phyloP scores from a whole-genome alignment of 2,888 invertebrate genomes.

The Cacoxenus indagator region DNA sequence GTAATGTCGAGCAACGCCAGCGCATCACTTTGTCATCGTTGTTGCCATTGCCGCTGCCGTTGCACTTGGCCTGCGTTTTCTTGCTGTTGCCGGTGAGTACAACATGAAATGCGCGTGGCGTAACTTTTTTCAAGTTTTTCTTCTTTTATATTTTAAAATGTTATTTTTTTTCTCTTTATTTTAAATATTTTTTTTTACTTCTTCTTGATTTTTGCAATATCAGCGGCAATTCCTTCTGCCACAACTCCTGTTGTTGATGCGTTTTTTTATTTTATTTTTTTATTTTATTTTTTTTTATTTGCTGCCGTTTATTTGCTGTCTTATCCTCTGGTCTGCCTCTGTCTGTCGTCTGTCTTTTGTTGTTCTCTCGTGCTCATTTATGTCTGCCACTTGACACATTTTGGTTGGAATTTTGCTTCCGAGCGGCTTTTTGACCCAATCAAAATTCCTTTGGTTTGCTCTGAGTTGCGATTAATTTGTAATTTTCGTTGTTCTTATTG shows the following conservation, averaged over 20 bases:
- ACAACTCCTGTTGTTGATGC: not conserved
- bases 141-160: not conserved
- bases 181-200: not conserved
- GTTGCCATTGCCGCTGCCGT: too few relatives aligned
- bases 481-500: conserved; percentile 33
- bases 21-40: not conserved
- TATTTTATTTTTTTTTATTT: too few relatives aligned
- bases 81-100: not conserved
- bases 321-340: not conserved
- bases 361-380: conserved; percentile 58
- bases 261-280: too few relatives aligned
- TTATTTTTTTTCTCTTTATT: not conserved
- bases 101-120: conserved; percentile 3
- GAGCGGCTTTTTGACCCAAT: conserved; percentile 60
- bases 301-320: not conserved
- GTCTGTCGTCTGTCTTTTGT: conserved; percentile 6
- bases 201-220: not conserved
- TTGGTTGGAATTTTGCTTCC: conserved; percentile 62
- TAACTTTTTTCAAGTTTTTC: not conserved
- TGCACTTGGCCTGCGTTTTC: not conserved
- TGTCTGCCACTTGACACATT: conserved; percentile 65
- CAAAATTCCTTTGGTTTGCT: conserved; percentile 60
- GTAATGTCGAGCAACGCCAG: not conserved
- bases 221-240: not conserved
- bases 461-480: conserved; percentile 64